Evolutionary conservation across 2,888 invertebrate species (phyloP).

Genomic region (Byasa hedistus): DNA sequence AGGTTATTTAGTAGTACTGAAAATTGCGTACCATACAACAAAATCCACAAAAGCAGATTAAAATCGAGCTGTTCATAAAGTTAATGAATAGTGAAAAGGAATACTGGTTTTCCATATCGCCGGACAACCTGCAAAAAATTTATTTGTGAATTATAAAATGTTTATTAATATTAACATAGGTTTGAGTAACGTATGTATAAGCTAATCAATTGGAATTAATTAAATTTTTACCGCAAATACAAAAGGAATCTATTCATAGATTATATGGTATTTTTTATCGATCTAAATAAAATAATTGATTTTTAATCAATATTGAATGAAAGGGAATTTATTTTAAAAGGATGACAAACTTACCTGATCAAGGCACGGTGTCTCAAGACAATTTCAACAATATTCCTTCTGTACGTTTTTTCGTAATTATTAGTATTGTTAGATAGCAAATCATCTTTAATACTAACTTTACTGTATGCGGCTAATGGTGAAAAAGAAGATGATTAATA

Average conservation of each 20-base stretch:
- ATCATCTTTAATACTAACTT: background rate
- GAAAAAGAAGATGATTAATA: background rate
- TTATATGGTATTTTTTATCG: too few species aligned
- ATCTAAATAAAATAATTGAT: too few species aligned
- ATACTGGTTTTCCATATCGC: constrained; percentile 43
- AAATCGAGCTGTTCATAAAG: constrained; percentile 61
- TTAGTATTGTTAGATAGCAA: background rate
- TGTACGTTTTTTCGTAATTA: constrained; percentile 41
- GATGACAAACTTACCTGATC: constrained; percentile 45
- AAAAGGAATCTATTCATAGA: too few species aligned
- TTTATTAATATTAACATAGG: background rate
- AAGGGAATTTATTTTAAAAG: too few species aligned
- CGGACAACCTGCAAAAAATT: constrained; percentile 36
- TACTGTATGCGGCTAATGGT: constrained; percentile 13
- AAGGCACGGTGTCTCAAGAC: constrained; percentile 52
- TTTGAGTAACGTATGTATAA: background rate
- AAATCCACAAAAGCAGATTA: constrained; percentile 53
- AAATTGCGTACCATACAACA: constrained; percentile 43
- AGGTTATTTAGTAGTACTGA: too few species aligned
- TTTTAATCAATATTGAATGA: too few species aligned
- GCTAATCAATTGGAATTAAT: too few species aligned
- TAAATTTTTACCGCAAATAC: too few species aligned
- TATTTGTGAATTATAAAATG: background rate
- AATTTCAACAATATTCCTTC: constrained; percentile 47
- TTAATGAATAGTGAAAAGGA: constrained; percentile 59